Percentiles rank a stretch among this genome's conserved stretches.
Evolutionary conservation across 2,113 vertebrate genomes (phyloP).

Genomic region (Macrotus californicus): DNA sequence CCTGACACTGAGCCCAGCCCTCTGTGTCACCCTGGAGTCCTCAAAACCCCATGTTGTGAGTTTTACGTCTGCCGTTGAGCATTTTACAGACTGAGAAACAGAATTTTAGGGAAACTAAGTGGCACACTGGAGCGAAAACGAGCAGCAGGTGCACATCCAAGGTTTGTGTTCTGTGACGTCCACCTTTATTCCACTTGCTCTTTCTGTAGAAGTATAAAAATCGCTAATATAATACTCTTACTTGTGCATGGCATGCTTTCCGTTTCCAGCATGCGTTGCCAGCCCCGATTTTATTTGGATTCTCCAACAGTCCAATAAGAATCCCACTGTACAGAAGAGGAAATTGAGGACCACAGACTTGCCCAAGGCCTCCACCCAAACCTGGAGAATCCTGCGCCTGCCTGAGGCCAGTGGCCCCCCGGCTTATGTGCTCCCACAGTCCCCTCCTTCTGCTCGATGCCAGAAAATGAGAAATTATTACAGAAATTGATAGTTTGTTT

Average conservation of each 20-base stretch:
- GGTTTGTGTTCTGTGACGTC: background rate
- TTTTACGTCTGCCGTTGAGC: background rate
- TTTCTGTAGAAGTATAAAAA: background rate
- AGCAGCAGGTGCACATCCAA: background rate
- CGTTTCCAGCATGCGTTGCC: background rate
- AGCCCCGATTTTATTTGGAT: background rate
- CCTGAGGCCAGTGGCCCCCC: fast-evolving
- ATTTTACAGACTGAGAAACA: background rate
- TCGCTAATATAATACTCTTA: background rate
- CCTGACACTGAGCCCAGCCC: background rate
- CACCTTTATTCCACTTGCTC: background rate
- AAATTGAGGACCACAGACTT: background rate
- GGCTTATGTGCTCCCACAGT: fast-evolving
- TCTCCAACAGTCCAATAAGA: background rate
- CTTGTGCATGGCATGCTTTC: background rate
- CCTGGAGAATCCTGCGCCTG: background rate
- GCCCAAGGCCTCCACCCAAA: background rate
- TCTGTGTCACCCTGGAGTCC: background rate
- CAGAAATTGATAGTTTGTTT: background rate
- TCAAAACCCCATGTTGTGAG: background rate
- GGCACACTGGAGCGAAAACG: fast-evolving
- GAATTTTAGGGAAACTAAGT: background rate
- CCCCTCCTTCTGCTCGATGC: too few relatives aligned
- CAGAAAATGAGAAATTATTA: background rate
- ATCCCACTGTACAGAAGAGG: background rate